Conservation (phyloP, 2,888 invertebrate species). For the Villa cingulata region DNA sequence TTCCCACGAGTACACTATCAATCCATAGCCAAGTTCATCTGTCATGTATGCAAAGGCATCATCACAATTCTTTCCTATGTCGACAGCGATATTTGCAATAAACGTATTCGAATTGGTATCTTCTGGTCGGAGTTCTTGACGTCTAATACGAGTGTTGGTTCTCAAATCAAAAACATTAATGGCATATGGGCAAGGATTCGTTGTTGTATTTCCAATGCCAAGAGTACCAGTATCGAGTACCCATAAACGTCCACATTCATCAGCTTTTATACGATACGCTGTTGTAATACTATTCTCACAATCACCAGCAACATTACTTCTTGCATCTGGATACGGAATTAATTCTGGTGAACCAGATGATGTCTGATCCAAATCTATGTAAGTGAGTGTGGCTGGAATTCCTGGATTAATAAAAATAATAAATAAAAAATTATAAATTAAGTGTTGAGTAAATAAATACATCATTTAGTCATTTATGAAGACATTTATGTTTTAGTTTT, state of each 20-base stretch:
- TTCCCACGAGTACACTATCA: slow-evolving; percentile 65
- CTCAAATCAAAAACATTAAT: slow-evolving; percentile 63
- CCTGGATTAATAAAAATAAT: slow-evolving; percentile 37
- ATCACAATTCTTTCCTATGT: slow-evolving; percentile 58
- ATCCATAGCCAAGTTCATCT: slow-evolving; percentile 69
- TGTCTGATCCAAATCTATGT: slow-evolving; percentile 53
- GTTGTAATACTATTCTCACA: slow-evolving; percentile 62
- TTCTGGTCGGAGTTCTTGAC: slow-evolving; percentile 53
- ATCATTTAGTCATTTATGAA: too few species aligned
- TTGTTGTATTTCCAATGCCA: slow-evolving; percentile 62
- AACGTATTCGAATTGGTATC: slow-evolving; percentile 66
- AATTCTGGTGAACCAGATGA: slow-evolving; percentile 58
- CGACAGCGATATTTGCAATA: slow-evolving; percentile 76
- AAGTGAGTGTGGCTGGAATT: slow-evolving; percentile 68
- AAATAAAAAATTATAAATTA: neutral
- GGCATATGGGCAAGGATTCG: slow-evolving; percentile 66
- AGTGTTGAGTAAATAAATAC: too few species aligned
- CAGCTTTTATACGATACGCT: slow-evolving; percentile 65
- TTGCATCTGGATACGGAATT: slow-evolving; percentile 65
- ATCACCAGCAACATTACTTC: slow-evolving; percentile 59
- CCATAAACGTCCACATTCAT: slow-evolving; percentile 68
- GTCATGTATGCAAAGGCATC: slow-evolving; percentile 68
- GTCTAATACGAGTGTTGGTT: slow-evolving; percentile 55
- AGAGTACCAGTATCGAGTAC: slow-evolving; percentile 71
- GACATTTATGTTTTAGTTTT: too few species aligned